Evolutionary conservation across 2,888 invertebrate genomes (phyloP).

Genomic region (Metallyticus violacea): DNA sequence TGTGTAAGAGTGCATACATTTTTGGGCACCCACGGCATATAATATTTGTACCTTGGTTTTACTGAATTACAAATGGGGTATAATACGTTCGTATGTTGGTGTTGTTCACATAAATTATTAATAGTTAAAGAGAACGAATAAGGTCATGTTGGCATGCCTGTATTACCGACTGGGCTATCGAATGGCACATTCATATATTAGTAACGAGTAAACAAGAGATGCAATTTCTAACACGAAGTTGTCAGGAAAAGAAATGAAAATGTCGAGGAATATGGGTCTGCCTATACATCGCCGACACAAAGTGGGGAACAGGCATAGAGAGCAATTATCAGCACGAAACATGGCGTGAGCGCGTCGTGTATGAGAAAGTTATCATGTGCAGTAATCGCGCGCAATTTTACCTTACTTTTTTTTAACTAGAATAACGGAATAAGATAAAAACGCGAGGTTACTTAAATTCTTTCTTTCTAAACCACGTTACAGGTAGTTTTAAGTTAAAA

Average conservation of each 20-base stretch:
- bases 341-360: not conserved
- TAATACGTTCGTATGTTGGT: no score
- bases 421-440: not conserved
- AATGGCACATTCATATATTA: no score
- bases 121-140: no score
- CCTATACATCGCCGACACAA: not conserved
- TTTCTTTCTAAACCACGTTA: not conserved
- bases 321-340: constrained; percentile 5
- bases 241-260: not conserved
- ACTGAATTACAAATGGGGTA: no score
- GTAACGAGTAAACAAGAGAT: not conserved
- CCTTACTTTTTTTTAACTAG: not conserved
- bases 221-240: not conserved
- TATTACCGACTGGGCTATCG: no score
- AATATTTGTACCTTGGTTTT: no score
- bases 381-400: constrained; percentile 1
- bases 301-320: not conserved
- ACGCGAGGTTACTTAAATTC: not conserved
- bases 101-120: no score
- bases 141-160: no score
- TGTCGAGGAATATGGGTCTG: no score
- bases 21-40: no score
- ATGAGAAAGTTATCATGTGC: not conserved
- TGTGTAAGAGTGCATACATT: no score
- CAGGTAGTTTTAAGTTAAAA: not conserved